Base-by-base conservation (phyloP, 2,797 vertebrate species). In the Zenarchopterus dispar region DNA sequence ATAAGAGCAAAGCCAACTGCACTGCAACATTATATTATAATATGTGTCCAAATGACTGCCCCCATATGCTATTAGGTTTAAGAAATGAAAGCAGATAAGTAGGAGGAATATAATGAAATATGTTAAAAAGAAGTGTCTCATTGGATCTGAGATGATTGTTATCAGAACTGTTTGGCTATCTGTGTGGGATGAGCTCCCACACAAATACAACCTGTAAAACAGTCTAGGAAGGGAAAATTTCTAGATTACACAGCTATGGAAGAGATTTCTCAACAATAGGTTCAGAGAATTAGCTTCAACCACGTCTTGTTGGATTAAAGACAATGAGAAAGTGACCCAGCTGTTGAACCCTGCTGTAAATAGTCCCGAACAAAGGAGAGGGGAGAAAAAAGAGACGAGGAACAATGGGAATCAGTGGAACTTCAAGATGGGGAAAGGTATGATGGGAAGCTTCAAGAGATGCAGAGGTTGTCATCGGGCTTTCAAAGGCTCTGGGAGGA, bases 371-470 rank as follows among this genome's bases (percentile, higher is more conserved):
- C 63, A 56, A 56, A 56, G 8, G 42, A 26, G 26, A 36, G 18
- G 2, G 4, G 21, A 2, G 10, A 8, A 36, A 23, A 9, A 6
- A 43, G 46, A 51, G n/a, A 45, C 36, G 23, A 49, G 49, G 58
- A 67, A 86, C 84, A 88, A 85, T 80, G 60, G 73, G 81, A 87
- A 91, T 86, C 71, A 17, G 86, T 87, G 66, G 65, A 46, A 28
- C 75, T 74, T 77, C 49, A 65, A 72, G 80, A 85, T 62, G 68
- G 73, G 56, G 8, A 67, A 67, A 61, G 72, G 76, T 77, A 85
- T 77, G 81, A 88, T 41, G 8, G 72, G 83, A 76, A 54, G 67
- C 65, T 78, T 61, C 51, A 81, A 75, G 63, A 26, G 63, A 48
- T 58, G 31, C 75, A 53, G 58, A 18, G 19, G 61, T 77, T 84